Conservation (phyloP, 2,888 invertebrate genomes). For the Diloba caeruleocephala region DNA sequence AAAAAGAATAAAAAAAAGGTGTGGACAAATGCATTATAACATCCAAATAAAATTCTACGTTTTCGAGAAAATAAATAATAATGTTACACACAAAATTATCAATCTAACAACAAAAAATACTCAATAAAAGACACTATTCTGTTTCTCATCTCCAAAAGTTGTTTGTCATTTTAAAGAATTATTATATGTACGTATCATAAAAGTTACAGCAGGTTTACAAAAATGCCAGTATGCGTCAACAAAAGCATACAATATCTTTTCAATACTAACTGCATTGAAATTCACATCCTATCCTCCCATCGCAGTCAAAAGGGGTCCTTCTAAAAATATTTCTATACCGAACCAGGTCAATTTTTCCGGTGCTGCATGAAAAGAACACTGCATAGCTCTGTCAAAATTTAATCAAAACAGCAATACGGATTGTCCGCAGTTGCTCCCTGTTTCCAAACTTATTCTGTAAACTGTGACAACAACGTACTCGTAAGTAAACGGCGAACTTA, state of each 20-base stretch:
- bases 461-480: background rate
- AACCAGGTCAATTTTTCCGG: conserved; percentile 64
- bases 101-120: too few relatives aligned
- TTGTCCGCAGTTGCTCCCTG: conserved; percentile 64
- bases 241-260: background rate
- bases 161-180: too few relatives aligned
- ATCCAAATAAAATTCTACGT: too few relatives aligned
- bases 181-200: too few relatives aligned
- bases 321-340: conserved; percentile 59
- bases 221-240: too few relatives aligned
- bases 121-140: too few relatives aligned
- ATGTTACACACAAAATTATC: too few relatives aligned
- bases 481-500: background rate
- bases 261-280: background rate
- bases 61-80: too few relatives aligned
- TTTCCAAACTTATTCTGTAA: conserved; percentile 62
- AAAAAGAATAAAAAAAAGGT: too few relatives aligned
- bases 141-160: too few relatives aligned
- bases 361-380: conserved; percentile 76
- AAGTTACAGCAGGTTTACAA: too few relatives aligned
- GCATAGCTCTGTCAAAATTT: conserved; percentile 80
- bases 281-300: background rate
- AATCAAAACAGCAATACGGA: conserved; percentile 85
- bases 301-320: conserved; percentile 18
- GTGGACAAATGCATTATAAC: too few relatives aligned